phyloP scores from a whole-genome alignment of 2,888 invertebrate genomes.

The Heliconius sara region DNA sequence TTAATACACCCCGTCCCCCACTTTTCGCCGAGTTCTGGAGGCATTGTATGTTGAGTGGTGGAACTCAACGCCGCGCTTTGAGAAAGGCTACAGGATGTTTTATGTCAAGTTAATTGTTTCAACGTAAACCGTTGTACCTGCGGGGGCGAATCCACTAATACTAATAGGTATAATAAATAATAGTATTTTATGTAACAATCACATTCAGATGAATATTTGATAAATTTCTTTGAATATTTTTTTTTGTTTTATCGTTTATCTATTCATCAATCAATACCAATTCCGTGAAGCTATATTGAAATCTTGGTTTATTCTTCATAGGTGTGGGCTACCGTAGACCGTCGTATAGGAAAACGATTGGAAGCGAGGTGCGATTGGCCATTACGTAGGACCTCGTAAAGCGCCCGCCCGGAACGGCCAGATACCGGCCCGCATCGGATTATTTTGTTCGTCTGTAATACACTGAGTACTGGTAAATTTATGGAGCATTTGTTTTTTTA shows the following conservation, averaged over 20 bases:
- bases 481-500: neutral
- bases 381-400: slow-evolving; percentile 68
- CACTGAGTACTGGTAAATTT: slow-evolving; percentile 45
- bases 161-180: no score
- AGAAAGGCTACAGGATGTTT: no score
- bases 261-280: neutral
- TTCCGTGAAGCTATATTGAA: slow-evolving; percentile 26
- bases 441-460: slow-evolving; percentile 51
- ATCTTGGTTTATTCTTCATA: slow-evolving; percentile 18
- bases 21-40: no score
- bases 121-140: no score
- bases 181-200: neutral
- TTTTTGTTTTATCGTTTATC: neutral
- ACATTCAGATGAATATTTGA: no score
- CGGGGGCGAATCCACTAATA: no score
- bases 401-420: slow-evolving; percentile 59
- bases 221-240: no score
- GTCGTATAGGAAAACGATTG: slow-evolving; percentile 59
- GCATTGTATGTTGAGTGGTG: no score
- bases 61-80: no score
- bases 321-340: slow-evolving; percentile 34
- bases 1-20: no score
- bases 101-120: no score
- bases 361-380: slow-evolving; percentile 60
- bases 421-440: slow-evolving; percentile 68